Evolutionary conservation across 2,888 invertebrate species (phyloP).

Genomic region (Protophormia terraenovae): DNA sequence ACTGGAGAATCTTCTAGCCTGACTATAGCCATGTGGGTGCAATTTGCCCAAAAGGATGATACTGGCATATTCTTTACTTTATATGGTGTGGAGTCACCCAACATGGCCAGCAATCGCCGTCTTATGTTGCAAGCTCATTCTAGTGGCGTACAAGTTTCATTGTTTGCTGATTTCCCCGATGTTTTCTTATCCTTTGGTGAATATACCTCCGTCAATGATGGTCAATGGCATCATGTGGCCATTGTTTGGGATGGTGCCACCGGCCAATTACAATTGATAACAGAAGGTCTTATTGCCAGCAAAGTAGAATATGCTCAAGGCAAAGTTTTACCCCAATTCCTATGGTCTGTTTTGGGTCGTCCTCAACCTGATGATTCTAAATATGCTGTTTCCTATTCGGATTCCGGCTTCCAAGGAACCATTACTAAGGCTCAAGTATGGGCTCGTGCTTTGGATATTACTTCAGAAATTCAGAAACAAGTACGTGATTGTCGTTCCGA

Average conservation of each 20-base stretch:
- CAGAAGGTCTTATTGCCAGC: conserved; percentile 97
- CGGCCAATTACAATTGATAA: conserved; percentile 93
- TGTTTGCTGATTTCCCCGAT: conserved; percentile 94
- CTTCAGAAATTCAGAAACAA: conserved; percentile 96
- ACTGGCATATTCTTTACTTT: conserved; percentile 96
- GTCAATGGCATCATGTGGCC: conserved; percentile 97
- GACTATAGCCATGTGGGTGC: conserved; percentile 97
- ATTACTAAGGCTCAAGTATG: conserved; percentile 97
- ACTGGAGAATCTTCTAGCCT: conserved; percentile 89
- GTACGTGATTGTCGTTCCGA: conserved; percentile 95
- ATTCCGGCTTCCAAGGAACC: conserved; percentile 97
- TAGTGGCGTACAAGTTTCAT: conserved; percentile 94
- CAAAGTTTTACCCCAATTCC: conserved; percentile 90
- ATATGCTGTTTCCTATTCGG: conserved; percentile 86
- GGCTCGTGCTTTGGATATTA: conserved; percentile 94
- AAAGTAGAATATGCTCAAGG: conserved; percentile 95
- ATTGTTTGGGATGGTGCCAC: conserved; percentile 96
- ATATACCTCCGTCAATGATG: conserved; percentile 96
- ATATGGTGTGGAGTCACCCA: conserved; percentile 92
- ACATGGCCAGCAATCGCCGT: conserved; percentile 89
- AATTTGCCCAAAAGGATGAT: conserved; percentile 94
- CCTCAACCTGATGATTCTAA: conserved; percentile 88
- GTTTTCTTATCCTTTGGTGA: conserved; percentile 95
- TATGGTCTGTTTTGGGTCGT: conserved; percentile 95
- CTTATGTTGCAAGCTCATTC: conserved; percentile 95